These are phyloP conservation scores for Eriocheir sinensis DNA, from an alignment of 1,140 invertebrate species.

Conservation along the genomic window DNA sequence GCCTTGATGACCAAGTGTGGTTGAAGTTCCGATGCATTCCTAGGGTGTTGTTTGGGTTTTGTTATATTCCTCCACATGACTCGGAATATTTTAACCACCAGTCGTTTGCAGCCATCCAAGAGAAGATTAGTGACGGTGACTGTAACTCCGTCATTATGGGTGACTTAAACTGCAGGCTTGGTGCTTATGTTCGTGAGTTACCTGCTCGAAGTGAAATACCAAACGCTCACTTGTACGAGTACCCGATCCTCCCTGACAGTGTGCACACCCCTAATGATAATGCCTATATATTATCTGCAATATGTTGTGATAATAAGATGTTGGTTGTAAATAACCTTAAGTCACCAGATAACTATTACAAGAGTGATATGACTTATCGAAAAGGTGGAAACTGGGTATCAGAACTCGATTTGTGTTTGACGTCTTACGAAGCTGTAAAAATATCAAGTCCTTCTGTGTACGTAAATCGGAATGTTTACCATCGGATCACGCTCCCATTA, in stretches of 20 bases:
- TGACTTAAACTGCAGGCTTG: neutral
- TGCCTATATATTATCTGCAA: neutral
- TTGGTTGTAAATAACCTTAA: conserved; percentile 1
- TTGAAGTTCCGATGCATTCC: neutral
- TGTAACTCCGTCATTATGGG: neutral
- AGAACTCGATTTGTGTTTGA: neutral
- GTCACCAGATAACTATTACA: neutral
- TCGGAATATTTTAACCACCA: conserved; percentile 27
- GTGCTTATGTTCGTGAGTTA: neutral
- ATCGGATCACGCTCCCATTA: neutral
- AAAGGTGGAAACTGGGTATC: conserved; percentile 7
- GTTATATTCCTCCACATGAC: conserved; percentile 50
- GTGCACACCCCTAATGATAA: neutral
- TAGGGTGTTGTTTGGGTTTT: neutral
- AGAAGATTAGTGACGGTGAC: neutral
- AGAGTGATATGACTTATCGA: neutral
- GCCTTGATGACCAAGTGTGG: conserved; percentile 12
- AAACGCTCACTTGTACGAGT: neutral
- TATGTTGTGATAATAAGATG: neutral
- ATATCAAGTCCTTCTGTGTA: conserved; percentile 42
- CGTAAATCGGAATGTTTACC: neutral
- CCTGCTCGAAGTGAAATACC: neutral
- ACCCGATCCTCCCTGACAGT: neutral
- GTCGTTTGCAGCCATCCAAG: neutral
- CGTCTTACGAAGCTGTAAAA: neutral